Evolutionary conservation across 2,113 vertebrate species (phyloP).

Genomic region (Ovis aries): ARS-UI_Ramb_v3.0 NC_056057.1:66890001-66890500

Average conservation of each 20-base stretch:
- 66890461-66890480: neutral
- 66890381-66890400: neutral
- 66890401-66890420: neutral
- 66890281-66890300: neutral
- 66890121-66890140: neutral
- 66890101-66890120: neutral
- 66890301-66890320: neutral
- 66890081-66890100: neutral
- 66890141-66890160: neutral
- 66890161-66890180: neutral
- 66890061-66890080: accelerated
- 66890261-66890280: neutral
- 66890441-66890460: neutral
- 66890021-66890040: neutral
- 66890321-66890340: neutral
- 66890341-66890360: neutral
- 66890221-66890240: neutral
- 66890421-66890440: neutral
- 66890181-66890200: neutral
- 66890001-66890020: neutral
- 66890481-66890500: neutral
- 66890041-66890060: too few relatives aligned
- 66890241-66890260: neutral
- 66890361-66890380: neutral
- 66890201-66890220: neutral